Base-by-base conservation (phyloP, 1,140 invertebrate genomes). In the Drosophila ercepeae region DNA sequence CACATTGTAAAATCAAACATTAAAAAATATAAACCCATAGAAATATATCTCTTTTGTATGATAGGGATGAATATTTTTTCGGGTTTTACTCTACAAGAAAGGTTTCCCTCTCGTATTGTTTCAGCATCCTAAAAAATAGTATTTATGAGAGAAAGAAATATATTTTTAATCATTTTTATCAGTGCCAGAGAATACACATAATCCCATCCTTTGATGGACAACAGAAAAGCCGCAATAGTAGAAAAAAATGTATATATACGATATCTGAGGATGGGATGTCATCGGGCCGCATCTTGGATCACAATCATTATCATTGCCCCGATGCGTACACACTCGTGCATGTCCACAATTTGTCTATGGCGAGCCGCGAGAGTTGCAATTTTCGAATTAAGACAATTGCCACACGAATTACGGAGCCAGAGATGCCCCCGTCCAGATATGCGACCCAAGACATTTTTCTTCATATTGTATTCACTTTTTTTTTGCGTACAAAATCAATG, bases 311-410 rank as follows among this genome's bases (percentile, higher is more conserved):
- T 78, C 71, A 71, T 46, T 60, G 58, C 45, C 53, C 50, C 61
- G 69, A 70, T 75, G 79, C 70, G 65, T 76, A 63, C 70, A 55
- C 34, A 67, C 61, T 86, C 75, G 61, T 84, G 79, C 75, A 75
- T 84, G 81, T 36, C 60, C 49, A 78, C 75, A 83, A 78, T 75
- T 78, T 83, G 79, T 78, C 75, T 71, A 67, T 42, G 65, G 36
- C 50, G 48, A 39, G 23, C 23, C 63, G 76, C 70, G 54, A 71
- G 68, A 78, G 65, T 70, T 88, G 81, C 81, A 86, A 86, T 86
- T 86, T 86, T 81, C 82, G 69, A 86, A 88, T 86, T 86, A 86
- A 86, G 82, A 88, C 81, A 86, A 86, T 86, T 86, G 82, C 58
- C 63, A 61, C 69, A 63, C 55, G 78, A 86, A 77, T 86, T 88